A percentile compares a stretch with the other conserved stretches of the same genome.
Conservation (phyloP, 1,140 invertebrate genomes). For the Pachyrhynchus sulphureomaculatus region DNA sequence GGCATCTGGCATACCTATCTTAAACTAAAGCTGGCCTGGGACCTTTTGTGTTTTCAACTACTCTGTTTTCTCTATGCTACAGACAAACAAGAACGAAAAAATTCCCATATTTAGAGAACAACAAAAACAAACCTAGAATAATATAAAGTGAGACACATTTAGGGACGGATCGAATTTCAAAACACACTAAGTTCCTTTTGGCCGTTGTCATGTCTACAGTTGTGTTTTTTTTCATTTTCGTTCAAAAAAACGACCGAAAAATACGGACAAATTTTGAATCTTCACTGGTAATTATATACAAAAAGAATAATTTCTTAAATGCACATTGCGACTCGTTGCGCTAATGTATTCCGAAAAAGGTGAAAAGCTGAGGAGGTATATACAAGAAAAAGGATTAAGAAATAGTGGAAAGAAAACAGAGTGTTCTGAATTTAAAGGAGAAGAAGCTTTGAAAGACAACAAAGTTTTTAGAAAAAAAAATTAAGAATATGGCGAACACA, state of each 20-base stretch:
- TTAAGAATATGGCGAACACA: too few relatives aligned
- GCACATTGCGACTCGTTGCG: too few relatives aligned
- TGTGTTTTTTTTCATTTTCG: conserved; percentile 28
- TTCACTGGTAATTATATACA: too few relatives aligned
- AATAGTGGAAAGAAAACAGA: too few relatives aligned
- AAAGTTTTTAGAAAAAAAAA: too few relatives aligned
- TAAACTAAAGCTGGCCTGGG: not conserved
- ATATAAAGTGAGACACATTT: conserved; percentile 27
- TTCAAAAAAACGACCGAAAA: conserved; percentile 12
- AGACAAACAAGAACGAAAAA: conserved; percentile 25
- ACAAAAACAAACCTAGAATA: conserved; percentile 31
- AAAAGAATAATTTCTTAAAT: too few relatives aligned
- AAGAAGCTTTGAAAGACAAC: too few relatives aligned
- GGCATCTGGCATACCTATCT: conserved; percentile 24
- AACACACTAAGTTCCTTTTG: conserved; percentile 13
- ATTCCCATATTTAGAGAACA: conserved; percentile 30
- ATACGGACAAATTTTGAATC: too few relatives aligned
- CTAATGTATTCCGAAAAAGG: too few relatives aligned
- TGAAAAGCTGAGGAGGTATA: too few relatives aligned
- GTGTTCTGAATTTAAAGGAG: too few relatives aligned
- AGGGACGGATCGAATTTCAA: conserved; percentile 27
- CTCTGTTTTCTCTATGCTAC: conserved; percentile 19
- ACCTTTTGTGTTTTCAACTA: conserved; percentile 27
- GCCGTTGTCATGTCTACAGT: conserved; percentile 14
- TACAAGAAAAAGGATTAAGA: too few relatives aligned